Base-by-base conservation (phyloP, 2,888 invertebrate species). In the Electrophaes corylata region DNA sequence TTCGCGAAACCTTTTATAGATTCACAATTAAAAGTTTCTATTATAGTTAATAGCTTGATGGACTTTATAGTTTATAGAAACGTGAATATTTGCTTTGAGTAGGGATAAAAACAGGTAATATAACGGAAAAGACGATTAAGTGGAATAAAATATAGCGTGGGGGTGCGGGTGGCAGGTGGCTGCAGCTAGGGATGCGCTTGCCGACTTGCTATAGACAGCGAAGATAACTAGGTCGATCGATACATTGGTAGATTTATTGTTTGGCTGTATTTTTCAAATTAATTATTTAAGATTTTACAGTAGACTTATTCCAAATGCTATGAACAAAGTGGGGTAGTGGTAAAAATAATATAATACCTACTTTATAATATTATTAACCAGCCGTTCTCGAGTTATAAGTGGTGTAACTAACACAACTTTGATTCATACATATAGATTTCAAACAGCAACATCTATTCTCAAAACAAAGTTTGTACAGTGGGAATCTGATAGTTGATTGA, bases 21-120 rank as follows among this genome's bases (percentile, higher is more conserved):
- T 89, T 91, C 89, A 87, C 89, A 91, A 91, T 91, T 91, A 91
- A 91, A 89, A 90, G 83, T 85, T 87, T 91, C 88, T 91, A 91
- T 90, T 90, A 90, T 88, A 86, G 86, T 84, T 90, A 90, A 89
- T 88, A 87, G 86, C 86, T 73, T 83, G 83, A 78, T 80, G 79
- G 82, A 83, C 86, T 82, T 83, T 80, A 74, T 79, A 77, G 78
- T 84, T 85, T 86, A 84, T 79, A 84, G 85, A 83, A 86, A 87
- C 85, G 81, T 81, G 86, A 86, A 90, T 91, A 90, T 90, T 90
- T 91, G 88, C 90, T 90, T 88, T 88, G 83, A 86, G 86, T 83
- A 79, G 81, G 80, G 78, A 84, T 87, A 88, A 88, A 87, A 89
- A 86, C 86, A 82, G 85, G 86, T 84, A 89, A 86, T 84, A 88